These are phyloP conservation scores for Pseudanteris insignis DNA, from an alignment of 2,888 invertebrate genomes.

Conservation along the genomic window DNA sequence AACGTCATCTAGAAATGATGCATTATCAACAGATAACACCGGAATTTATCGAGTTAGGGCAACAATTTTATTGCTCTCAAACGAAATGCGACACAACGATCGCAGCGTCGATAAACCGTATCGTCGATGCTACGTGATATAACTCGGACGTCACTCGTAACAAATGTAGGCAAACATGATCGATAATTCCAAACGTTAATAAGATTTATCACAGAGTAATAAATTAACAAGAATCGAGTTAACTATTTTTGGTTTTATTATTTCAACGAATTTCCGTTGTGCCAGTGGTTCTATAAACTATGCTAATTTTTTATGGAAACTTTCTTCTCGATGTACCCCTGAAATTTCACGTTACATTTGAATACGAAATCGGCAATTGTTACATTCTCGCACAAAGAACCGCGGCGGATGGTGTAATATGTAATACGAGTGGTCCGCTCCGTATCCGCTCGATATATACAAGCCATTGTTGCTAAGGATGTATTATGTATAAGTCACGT, in stretches of 20 bases:
- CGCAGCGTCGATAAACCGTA: constrained; percentile 9
- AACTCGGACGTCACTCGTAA: too few relatives aligned
- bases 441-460: constrained; percentile 18
- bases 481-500: constrained; percentile 44
- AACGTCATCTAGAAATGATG: constrained; percentile 31
- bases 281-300: too few relatives aligned
- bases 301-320: too few relatives aligned
- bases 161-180: too few relatives aligned
- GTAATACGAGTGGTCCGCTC: constrained; percentile 32
- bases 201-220: too few relatives aligned
- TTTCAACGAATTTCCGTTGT: constrained; percentile 1
- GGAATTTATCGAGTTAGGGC: constrained; percentile 16
- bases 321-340: too few relatives aligned
- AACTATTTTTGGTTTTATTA: constrained; percentile 1
- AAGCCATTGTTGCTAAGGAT: constrained; percentile 36
- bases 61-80: constrained; percentile 26
- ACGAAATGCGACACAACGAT: constrained; percentile 22
- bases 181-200: too few relatives aligned
- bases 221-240: too few relatives aligned
- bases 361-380: constrained; percentile 35
- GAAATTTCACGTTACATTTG: constrained; percentile 24
- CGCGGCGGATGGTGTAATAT: constrained; percentile 25
- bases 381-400: constrained; percentile 27
- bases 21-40: constrained; percentile 26
- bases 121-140: background rate